Percentiles rank a stretch among this genome's conserved stretches.
phyloP scores from a whole-genome alignment of 2,797 vertebrate genomes.

The Myotis daubentonii region DNA sequence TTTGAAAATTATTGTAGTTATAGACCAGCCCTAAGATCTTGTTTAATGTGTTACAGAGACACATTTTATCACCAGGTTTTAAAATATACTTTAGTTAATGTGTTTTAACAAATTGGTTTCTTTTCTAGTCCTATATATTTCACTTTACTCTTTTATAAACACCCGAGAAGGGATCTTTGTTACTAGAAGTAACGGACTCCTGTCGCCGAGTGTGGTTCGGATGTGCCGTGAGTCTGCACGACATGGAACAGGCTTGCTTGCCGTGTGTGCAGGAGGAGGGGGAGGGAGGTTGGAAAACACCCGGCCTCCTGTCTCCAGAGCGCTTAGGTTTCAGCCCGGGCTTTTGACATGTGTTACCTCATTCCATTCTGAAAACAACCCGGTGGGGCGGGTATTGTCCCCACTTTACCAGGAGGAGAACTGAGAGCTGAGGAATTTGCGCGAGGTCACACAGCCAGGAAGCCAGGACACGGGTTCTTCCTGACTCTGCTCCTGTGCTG shows the following conservation, averaged over 20 bases:
- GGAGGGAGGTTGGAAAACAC: not conserved
- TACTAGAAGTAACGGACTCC: not conserved
- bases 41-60: not conserved
- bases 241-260: accelerated
- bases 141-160: not conserved
- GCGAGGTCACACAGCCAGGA: not conserved
- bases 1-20: not conserved
- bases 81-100: not conserved
- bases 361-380: not conserved
- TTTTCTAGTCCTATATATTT: not conserved
- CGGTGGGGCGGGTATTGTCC: not conserved
- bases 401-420: slow-evolving; percentile 2
- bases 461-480: not conserved
- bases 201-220: not conserved
- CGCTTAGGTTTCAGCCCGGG: not conserved
- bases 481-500: not conserved
- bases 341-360: not conserved
- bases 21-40: not conserved
- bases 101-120: not conserved
- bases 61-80: not conserved
- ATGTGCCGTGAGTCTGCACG: not conserved
- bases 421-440: not conserved
- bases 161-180: not conserved
- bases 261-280: not conserved
- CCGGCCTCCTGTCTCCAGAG: not conserved